Percentiles rank a stretch among this genome's conserved stretches.
These are phyloP conservation scores for Eurois occulta DNA, from an alignment of 2,888 invertebrate species.

Conservation along the genomic window DNA sequence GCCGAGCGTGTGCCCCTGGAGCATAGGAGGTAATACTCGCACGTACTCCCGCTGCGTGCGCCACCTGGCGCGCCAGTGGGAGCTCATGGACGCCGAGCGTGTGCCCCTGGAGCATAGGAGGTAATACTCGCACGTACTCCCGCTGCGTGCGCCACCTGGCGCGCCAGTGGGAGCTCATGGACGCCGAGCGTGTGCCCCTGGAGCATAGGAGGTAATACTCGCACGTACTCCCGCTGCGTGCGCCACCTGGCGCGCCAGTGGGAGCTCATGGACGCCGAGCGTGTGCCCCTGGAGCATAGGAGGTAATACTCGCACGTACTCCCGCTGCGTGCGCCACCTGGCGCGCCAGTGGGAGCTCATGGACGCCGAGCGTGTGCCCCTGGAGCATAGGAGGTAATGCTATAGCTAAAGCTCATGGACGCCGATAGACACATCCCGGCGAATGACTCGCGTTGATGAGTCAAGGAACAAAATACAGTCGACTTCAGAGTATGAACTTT, in stretches of 20 bases:
- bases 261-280: conserved; percentile 95
- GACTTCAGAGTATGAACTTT: not conserved
- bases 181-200: conserved; percentile 94
- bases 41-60: too few species aligned
- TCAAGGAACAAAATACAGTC: not conserved
- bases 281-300: conserved; percentile 92
- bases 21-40: not conserved
- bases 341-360: conserved; percentile 93
- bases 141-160: too few species aligned
- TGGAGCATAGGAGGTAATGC: conserved; percentile 79
- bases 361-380: conserved; percentile 95
- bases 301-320: conserved; percentile 92
- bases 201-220: conserved; percentile 70
- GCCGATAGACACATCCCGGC: not conserved
- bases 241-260: conserved; percentile 93
- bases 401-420: too few species aligned
- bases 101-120: too few species aligned
- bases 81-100: too few species aligned
- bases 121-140: too few species aligned
- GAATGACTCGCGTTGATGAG: not conserved
- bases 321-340: conserved; percentile 72
- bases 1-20: conserved; percentile 94
- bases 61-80: too few species aligned
- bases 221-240: not conserved
- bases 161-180: conserved; percentile 96